Evolutionary conservation across 2,113 vertebrate genomes (phyloP), one percentile per base, ranked within the genome.

Genomic region (Ellobius talpinus): DNA sequence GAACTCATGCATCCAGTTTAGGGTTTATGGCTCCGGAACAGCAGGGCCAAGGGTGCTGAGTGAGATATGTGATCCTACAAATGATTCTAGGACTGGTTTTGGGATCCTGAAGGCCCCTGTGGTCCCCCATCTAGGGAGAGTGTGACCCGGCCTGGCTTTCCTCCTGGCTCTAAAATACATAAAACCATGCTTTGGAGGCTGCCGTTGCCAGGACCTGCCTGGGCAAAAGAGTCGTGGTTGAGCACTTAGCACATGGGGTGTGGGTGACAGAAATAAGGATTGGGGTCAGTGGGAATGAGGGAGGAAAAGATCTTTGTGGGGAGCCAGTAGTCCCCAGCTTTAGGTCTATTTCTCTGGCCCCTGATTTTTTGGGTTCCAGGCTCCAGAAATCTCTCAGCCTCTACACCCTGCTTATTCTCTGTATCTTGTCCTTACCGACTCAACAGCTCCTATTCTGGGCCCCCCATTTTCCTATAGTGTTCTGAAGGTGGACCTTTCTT

Each of bases 21-120:
- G 17, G 16, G 16, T 63, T 85, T 47, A 11, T 12, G 39, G n/a
- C 23, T 6, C 21, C 52, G 7, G 24, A 81, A 13, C 16, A 21
- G 78, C 42, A 1, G 3, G 45, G 55, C 1, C 2, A 21, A 76
- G 65, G 10, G 8, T 8, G 0, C 65, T 0, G 1, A 2, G 42
- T 0, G 1, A 2, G 42, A 19, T n/a, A 11, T 9, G 19, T 11
- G 33, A 45, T 39, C 36, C 68, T 29, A 1, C 7, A 16, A 45
- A 45, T 63, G 42, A 10, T 23, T 61, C 76, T 0, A 2, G 82
- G 33, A 65, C 84, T 76, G 87, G 45, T 50, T 12, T 24, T 36
- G 52, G 39, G 42, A 0, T 0, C 78, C 16, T 21, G 4, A 42
- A 26, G n/a, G 29, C 5, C 33, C 61, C 13, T 9, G 26, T 33